Evolutionary conservation across 30 jellyfish, hydroid and myxozoan species (phyloP), one percentile per base, ranked within the genome.

Genomic region (Haliclystus octoradiatus): DNA sequence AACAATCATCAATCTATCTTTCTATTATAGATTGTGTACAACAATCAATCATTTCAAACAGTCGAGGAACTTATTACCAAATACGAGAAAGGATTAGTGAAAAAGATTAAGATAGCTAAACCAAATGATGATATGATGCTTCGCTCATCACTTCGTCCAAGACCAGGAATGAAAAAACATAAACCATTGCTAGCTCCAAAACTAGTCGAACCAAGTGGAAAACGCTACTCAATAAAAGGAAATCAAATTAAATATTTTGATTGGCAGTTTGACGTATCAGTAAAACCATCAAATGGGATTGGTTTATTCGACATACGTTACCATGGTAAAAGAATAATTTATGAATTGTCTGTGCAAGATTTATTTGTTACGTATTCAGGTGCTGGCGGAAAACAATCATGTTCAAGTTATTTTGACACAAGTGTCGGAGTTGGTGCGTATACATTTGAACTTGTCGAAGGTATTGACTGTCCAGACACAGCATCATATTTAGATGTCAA

Each of bases 391-490:
- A 68, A 84, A 24, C 93, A 74, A 50, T 64, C 83, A 31, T 14
- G 82, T 5, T 84, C 93, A 0, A 82, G 68, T 61, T 71, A 76
- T 28, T n/a, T 77, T 12, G 95, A 84, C 57, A 53, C 84, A 0
- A 65, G 63, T 52, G 71, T 64, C 27, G 47, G 65, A 24, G 12
- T 77, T 7, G 95, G 95, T 32, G 13, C 83, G 2, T 22, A 64
- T 1, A 61, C 69, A 26, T 63, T 26, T 49, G 83, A 74, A 51
- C 80, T 84, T 13, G 23, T 84, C 35, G 47, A 60, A 47, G 95
- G 93, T 14, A 32, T 77, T 4, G 95, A 84, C 67, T 84, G 95
- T 70, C 95, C 95, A 1, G 92, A 84, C 32, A 68, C 69, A 4
- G 92, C 95, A 40, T 68, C 72, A 0, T 84, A 33, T 74, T 19